Percentiles rank a stretch among this genome's conserved stretches.
Conservation (phyloP, 37 sponge, comb jelly and placozoan genomes). For the Aplysina aerophoba region DNA sequence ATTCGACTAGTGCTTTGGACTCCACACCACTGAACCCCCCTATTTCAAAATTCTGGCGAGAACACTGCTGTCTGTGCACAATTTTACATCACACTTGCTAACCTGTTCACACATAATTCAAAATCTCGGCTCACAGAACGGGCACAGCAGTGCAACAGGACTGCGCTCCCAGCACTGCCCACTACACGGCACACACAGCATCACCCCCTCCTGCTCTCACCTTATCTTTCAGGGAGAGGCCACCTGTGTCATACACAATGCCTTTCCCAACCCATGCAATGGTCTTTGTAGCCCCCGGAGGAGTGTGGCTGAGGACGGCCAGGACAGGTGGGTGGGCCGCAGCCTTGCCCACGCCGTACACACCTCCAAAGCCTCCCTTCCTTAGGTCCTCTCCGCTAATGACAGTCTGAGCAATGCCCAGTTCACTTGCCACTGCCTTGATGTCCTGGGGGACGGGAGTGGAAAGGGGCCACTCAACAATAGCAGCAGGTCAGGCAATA, state of each 20-base stretch:
- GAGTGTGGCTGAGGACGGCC: slow-evolving; percentile 91
- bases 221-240: slow-evolving; percentile 85
- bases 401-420: slow-evolving; percentile 59
- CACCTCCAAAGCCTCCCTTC: slow-evolving; percentile 92
- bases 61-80: no score
- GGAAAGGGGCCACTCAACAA: no score
- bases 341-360: slow-evolving; percentile 98
- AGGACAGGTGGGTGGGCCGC: slow-evolving; percentile 87
- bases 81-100: no score
- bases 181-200: background rate
- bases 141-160: no score
- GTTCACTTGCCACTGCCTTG: slow-evolving; percentile 45
- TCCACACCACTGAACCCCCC: no score
- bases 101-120: no score
- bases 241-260: slow-evolving; percentile 99
- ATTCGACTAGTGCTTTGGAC: no score
- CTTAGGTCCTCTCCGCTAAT: slow-evolving; percentile 86
- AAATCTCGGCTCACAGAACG: no score
- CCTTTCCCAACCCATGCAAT: slow-evolving; percentile 99
- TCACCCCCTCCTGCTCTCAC: slow-evolving; percentile 31
- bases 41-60: no score
- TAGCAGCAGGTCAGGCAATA: no score
- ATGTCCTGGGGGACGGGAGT: slow-evolving; percentile 40
- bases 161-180: background rate
- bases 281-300: slow-evolving; percentile 82